Percentiles rank a stretch among this genome's conserved stretches.
Conservation (phyloP, 2,113 vertebrate species). For the Zosterops pallidus region DNA sequence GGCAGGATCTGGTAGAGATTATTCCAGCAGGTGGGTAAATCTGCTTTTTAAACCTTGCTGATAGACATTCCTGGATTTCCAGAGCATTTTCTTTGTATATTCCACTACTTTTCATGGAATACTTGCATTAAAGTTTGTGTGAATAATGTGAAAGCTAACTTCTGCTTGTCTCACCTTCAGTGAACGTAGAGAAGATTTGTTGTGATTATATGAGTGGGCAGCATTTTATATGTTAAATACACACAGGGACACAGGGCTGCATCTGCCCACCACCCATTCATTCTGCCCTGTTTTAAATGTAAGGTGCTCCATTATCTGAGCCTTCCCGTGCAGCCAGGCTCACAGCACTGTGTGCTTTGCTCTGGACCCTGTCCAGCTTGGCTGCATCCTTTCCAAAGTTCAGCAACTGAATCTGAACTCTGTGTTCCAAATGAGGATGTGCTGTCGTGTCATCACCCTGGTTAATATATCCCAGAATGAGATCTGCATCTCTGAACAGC, state of each 20-base stretch:
- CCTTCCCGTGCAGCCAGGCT: background rate
- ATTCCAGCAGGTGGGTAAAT: background rate
- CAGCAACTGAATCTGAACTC: background rate
- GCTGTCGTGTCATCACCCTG: conserved; percentile 23
- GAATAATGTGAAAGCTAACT: background rate
- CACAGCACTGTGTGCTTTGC: background rate
- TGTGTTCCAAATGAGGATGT: background rate
- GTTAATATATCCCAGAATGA: conserved; percentile 26
- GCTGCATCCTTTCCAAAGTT: conserved; percentile 35
- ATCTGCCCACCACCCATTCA: background rate
- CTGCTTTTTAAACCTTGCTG: background rate
- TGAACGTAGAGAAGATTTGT: background rate
- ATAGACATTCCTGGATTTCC: background rate
- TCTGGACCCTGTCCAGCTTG: background rate
- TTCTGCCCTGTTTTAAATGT: background rate
- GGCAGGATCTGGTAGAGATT: background rate
- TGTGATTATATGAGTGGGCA: background rate
- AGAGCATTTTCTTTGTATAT: background rate
- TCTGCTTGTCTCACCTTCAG: background rate
- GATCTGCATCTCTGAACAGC: background rate
- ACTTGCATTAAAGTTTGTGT: background rate
- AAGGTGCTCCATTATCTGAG: background rate
- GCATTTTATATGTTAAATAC: background rate
- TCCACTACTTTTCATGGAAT: background rate
- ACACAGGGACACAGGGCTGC: background rate